Evolutionary conservation across 2,797 vertebrate genomes (phyloP), one percentile per base, ranked within the genome.

Genomic region (Centropyge bicolor): DNA sequence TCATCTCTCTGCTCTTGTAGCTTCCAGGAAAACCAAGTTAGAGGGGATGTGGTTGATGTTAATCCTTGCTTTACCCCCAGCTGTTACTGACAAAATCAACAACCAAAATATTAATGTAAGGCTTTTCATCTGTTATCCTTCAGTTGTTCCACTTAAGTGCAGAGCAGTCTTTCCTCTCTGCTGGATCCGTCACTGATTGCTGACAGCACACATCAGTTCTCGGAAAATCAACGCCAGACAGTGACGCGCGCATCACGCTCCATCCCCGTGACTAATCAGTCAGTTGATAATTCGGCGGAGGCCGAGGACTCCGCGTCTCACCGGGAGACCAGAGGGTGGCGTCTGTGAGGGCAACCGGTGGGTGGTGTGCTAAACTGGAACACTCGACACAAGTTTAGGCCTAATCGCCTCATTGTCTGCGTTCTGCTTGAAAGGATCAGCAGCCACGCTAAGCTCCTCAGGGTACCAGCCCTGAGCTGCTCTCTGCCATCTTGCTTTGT

Each of bases 391-490:
- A 91, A 91, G 91, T 93, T 93, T 76, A 78, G 80, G 86, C 84
- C 90, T 95, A 94, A 95, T 95, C 89, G 89, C 83, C 81, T 90
- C 90, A 92, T 93, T 93, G 92, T 94, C 86, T 95, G 72, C 70
- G 92, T 94, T 95, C 92, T 93, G 92, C 93, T 92, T 95, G 94
- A 95, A 84, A 90, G 91, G 92, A 94, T 95, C 89, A 92, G 77
- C 90, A 86, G 86, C 88, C 84, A 36, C 56, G 85, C 80, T 89
- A 84, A 90, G 83, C 84, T 86, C 90, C 89, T 91, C 69, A 0
- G 91, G 92, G 91, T 75, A 46, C 78, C 60, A 24, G 76, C 79
- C 87, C 76, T 91, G 85, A 59, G 79, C 84, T 77, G 81, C 88
- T 82, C 87, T 56, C 82, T 82, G 76, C 85, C 86, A 84, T 87